Base-by-base conservation (phyloP, 2,113 vertebrate species). In the Tursiops truncatus region DNA sequence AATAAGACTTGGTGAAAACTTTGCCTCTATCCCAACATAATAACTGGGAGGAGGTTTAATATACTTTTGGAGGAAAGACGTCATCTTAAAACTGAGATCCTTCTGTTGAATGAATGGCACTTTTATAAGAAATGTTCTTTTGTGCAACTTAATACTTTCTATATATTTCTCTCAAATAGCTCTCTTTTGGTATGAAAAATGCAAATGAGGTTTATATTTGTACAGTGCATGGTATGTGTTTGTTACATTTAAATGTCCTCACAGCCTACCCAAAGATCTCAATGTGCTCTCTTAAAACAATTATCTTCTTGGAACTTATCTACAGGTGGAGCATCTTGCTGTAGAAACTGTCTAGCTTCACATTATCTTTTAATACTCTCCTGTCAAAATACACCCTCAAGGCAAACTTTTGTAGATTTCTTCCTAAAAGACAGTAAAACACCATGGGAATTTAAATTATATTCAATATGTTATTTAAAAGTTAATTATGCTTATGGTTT, bases 201-300 rank as follows among this genome's bases (percentile, higher is more conserved):
- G 58, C 25, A 94, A 91, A 92, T 92, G 41, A 94, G 20, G 8
- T 96, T 74, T 97, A 74, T 90, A 86, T 85, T 93, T 96, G 53
- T 65, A 44, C 10, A 67, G 1, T 85, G 21, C 2, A 33, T 71
- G 56, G 8, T 74, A 68, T 47, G 33, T 92, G 41, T 23, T 77
- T 82, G 31, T 67, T 96, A 65, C 36, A 91, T 89, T 91, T 76
- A 89, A 89, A 74, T 92, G 38, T 92, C 36, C 25, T 90, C n/a
- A 60, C 17, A 26, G 67, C 23, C 44, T 76, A 70, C 1, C 3
- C 17, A 70, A 76, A 84, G 15, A 76, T 87, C 28, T 90, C 63
- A 80, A 5, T 38, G 38, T 47, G 13, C 10, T 91, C 1, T 53
- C 17, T 73, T 80, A 86, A 94, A 83, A 50, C 13, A 84, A 25